phyloP scores from a whole-genome alignment of 2,113 vertebrate species.

The Chaetodon trifascialis region DNA sequence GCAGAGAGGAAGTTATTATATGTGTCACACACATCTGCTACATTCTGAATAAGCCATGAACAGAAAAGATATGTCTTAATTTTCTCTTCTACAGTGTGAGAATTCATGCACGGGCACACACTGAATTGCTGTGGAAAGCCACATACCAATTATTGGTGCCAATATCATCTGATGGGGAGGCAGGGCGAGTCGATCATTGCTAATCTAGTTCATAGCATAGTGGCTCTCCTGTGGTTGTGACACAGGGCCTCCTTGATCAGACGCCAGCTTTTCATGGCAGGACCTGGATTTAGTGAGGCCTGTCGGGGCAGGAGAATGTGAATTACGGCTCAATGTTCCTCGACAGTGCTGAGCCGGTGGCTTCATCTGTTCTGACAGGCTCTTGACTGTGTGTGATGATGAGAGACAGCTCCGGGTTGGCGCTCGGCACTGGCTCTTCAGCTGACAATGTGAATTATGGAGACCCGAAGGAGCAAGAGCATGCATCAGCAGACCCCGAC shows the following conservation, averaged over 20 bases:
- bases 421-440: constrained; percentile 71
- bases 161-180: constrained; percentile 22
- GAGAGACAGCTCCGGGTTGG: constrained; percentile 82
- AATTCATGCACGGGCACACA: constrained; percentile 40
- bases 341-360: constrained; percentile 80
- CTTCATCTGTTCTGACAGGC: constrained; percentile 84
- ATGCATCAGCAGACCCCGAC: constrained; percentile 79
- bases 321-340: constrained; percentile 81
- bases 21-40: constrained; percentile 24
- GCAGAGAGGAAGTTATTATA: constrained; percentile 17
- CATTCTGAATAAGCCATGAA: constrained; percentile 25
- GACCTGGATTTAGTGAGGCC: constrained; percentile 77
- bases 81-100: background rate
- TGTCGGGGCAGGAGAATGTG: constrained; percentile 77
- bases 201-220: constrained; percentile 64
- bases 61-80: constrained; percentile 35
- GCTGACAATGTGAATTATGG: constrained; percentile 86
- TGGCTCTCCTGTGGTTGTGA: constrained; percentile 42
- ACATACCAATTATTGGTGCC: constrained; percentile 41
- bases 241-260: constrained; percentile 62
- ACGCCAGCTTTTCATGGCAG: constrained; percentile 57
- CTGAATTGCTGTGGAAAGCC: constrained; percentile 11
- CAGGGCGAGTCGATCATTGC: constrained; percentile 49
- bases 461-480: constrained; percentile 73
- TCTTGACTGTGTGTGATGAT: constrained; percentile 85